Percentiles rank a stretch among this genome's conserved stretches.
These are phyloP conservation scores for Catajapyx aquilonaris DNA, from an alignment of 1,140 invertebrate genomes.

Conservation along the genomic window DNA sequence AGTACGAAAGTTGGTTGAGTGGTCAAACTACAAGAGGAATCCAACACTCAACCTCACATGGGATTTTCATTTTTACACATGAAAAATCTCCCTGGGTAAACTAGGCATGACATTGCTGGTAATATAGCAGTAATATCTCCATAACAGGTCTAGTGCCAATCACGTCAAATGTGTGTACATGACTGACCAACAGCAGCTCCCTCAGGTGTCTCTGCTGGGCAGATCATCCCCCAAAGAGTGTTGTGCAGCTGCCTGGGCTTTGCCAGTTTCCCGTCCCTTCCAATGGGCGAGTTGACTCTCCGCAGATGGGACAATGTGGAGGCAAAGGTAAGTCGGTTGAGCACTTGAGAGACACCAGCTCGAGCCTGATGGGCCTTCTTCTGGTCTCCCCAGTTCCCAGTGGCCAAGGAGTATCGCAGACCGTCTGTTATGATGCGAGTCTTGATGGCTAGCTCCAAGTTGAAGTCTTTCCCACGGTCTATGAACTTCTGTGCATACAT, in stretches of 20 bases:
- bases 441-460: constrained; percentile 90
- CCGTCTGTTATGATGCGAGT: constrained; percentile 96
- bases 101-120: too few relatives aligned
- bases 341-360: constrained; percentile 81
- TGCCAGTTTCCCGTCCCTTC: constrained; percentile 92
- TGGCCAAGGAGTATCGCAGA: constrained; percentile 90
- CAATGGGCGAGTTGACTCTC: constrained; percentile 94
- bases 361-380: constrained; percentile 97
- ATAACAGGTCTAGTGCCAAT: too few relatives aligned
- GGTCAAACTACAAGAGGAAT: too few relatives aligned
- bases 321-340: constrained; percentile 90
- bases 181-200: constrained; percentile 53
- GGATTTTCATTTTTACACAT: too few relatives aligned
- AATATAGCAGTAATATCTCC: too few relatives aligned
- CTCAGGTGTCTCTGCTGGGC: constrained; percentile 97
- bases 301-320: constrained; percentile 94
- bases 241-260: constrained; percentile 97
- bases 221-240: constrained; percentile 91
- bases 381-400: constrained; percentile 99
- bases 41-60: too few relatives aligned
- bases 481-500: constrained; percentile 99
- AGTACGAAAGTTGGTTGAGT: too few relatives aligned
- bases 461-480: constrained; percentile 95
- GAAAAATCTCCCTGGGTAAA: too few relatives aligned
- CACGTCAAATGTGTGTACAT: too few relatives aligned